phyloP scores from a whole-genome alignment of 2,888 invertebrate species.

The Podabrus alpinus region DNA sequence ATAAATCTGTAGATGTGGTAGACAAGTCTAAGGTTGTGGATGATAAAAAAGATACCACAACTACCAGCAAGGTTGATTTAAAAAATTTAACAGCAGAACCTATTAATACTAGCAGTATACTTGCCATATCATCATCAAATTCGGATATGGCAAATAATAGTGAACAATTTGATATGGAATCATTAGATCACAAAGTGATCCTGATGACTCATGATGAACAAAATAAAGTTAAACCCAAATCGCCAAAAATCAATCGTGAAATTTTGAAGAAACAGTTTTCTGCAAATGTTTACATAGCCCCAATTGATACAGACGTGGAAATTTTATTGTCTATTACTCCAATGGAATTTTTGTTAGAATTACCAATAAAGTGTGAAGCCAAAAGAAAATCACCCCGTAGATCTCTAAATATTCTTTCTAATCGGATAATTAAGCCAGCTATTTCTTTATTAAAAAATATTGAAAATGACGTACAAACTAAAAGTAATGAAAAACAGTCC shows the following conservation, averaged over 20 bases:
- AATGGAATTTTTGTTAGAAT: conserved; percentile 39
- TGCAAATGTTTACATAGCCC: conserved; percentile 42
- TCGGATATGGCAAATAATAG: neutral
- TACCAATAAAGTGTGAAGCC: conserved; percentile 14
- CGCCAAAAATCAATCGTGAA: conserved; percentile 36
- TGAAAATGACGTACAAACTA: conserved; percentile 2
- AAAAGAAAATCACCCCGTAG: neutral
- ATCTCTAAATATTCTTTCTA: neutral
- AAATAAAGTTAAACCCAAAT: conserved; percentile 15
- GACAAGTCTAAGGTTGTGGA: neutral
- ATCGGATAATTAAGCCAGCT: neutral
- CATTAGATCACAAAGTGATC: conserved; percentile 23
- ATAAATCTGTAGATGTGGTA: neutral
- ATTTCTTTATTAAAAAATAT: neutral
- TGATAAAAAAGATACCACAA: neutral
- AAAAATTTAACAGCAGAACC: neutral
- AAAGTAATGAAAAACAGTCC: conserved; percentile 4
- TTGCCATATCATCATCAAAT: neutral
- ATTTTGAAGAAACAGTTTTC: conserved; percentile 35
- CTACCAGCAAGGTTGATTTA: neutral
- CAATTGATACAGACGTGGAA: conserved; percentile 38
- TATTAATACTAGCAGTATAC: neutral
- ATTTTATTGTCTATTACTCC: conserved; percentile 37
- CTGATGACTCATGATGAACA: conserved; percentile 27
- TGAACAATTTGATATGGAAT: neutral